Evolutionary conservation across 2,888 invertebrate genomes (phyloP).

Genomic region (Volucella inflata): DNA sequence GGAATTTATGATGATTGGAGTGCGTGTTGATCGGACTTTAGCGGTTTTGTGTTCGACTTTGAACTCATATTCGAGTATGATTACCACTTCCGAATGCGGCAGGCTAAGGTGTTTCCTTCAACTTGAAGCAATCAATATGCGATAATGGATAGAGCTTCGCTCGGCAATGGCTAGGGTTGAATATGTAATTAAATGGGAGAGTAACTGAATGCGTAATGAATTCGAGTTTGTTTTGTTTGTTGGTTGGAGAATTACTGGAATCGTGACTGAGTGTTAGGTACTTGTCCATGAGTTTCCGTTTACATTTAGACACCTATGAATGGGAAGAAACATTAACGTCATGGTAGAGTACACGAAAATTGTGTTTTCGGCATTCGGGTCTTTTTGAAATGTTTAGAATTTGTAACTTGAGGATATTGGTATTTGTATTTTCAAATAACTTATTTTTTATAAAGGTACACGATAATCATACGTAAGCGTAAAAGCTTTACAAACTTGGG

Average conservation of each 20-base stretch:
- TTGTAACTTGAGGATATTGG: no score
- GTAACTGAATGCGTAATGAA: conserved; percentile 54
- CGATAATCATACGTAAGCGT: no score
- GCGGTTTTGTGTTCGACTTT: conserved; percentile 50
- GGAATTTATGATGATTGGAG: conserved; percentile 49
- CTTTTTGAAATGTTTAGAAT: not conserved
- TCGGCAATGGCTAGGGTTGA: conserved; percentile 56
- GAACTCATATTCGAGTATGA: conserved; percentile 33
- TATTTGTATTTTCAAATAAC: no score
- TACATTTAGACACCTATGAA: not conserved
- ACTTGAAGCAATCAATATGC: conserved; percentile 47
- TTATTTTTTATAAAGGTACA: no score
- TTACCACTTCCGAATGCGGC: conserved; percentile 62
- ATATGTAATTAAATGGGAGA: conserved; percentile 59
- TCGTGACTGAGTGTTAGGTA: conserved; percentile 23
- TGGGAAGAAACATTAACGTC: not conserved
- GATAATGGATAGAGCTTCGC: conserved; percentile 46
- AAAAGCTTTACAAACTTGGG: no score
- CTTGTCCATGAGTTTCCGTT: conserved; percentile 30
- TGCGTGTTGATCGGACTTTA: conserved; percentile 7
- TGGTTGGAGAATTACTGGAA: not conserved
- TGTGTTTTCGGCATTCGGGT: conserved; percentile 1
- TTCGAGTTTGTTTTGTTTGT: conserved; percentile 35
- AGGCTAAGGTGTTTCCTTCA: conserved; percentile 42
- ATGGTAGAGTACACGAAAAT: conserved; percentile 15